Base-by-base conservation (phyloP, 2,797 vertebrate genomes). In the Galaxias olidus region DNA sequence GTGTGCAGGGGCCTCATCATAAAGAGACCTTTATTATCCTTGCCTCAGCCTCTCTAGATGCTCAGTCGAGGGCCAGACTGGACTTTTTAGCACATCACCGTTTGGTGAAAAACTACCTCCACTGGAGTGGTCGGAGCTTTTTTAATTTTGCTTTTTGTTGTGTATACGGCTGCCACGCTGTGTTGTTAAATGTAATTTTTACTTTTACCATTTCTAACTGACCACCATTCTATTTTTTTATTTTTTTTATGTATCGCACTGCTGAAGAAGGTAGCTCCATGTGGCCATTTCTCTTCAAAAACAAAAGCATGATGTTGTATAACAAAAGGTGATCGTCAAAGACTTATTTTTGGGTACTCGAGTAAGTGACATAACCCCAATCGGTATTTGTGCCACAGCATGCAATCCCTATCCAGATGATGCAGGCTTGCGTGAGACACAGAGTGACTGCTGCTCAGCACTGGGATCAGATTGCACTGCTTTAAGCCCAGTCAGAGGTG, bases 21-120 rank as follows among this genome's bases (percentile, higher is more conserved):
- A 90, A 92, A 87, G 84, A 92, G 84, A 91, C 85, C 88, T 92
- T 92, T 90, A 86, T 89, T 89, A 88, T 84, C 83, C 19, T 18
- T 80, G 80, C 84, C 79, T 79, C 80, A 83, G 74, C 59, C 75
- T 76, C 80, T 78, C 79, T 69, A 72, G 81, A 85, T 83, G 82
- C 86, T 86, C 84, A 84, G 84, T 85, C 89, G 89, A 91, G 88
- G 87, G 87, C 86, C 77, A 87, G 79, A 81, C 64, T 78, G 77
- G 83, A 83, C 79, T 88, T 85, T 85, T 82, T 90, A 86, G 84
- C 86, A 89, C 80, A 88, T 86, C 71, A 84, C 84, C 80, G 86
- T 85, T 73, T 88, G 82, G 82, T 87, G 86, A 90, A 88, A 88
- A 88, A 90, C 83, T 81, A 63, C 80, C 76, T 82, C 65, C 59